phyloP scores from a whole-genome alignment of 2,888 invertebrate species.

The Synergus japonicus region DNA sequence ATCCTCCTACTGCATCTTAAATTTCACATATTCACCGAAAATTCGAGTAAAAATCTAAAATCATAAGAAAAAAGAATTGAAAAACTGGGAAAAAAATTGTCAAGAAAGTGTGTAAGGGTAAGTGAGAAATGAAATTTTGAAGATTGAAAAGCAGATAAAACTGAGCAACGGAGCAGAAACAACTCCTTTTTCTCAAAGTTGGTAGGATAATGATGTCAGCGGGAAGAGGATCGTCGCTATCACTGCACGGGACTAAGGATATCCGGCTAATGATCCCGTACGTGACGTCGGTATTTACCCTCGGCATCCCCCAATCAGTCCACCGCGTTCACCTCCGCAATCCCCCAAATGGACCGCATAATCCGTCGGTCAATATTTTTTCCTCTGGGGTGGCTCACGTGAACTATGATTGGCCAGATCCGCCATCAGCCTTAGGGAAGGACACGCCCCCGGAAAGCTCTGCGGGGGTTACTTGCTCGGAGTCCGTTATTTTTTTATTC shows the following conservation, averaged over 20 bases:
- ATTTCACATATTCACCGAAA: not conserved
- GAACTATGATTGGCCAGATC: conserved; percentile 62
- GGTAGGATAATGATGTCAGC: conserved; percentile 31
- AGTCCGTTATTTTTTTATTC: conserved; percentile 72
- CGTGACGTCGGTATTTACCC: conserved; percentile 72
- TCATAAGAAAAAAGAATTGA: not conserved
- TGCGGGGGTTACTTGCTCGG: conserved; percentile 70
- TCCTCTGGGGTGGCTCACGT: conserved; percentile 60
- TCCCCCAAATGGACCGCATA: conserved; percentile 76
- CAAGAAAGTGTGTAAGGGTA: not conserved
- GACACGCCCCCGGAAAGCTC: conserved; percentile 63
- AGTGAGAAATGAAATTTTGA: not conserved
- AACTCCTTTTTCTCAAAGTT: not conserved
- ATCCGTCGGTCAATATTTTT: conserved; percentile 77
- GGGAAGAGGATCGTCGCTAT: conserved; percentile 51
- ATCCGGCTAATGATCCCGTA: conserved; percentile 74
- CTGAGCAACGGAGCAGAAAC: not conserved
- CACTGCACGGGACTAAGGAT: conserved; percentile 64
- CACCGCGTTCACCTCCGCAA: conserved; percentile 71
- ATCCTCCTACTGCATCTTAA: no score
- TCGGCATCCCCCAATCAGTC: conserved; percentile 56
- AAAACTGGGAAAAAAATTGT: not conserved
- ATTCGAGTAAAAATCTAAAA: not conserved
- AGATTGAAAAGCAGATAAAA: not conserved
- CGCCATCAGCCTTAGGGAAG: conserved; percentile 62